phyloP scores from a whole-genome alignment of 1,140 invertebrate genomes.

The Stegodyphus dumicola region DNA sequence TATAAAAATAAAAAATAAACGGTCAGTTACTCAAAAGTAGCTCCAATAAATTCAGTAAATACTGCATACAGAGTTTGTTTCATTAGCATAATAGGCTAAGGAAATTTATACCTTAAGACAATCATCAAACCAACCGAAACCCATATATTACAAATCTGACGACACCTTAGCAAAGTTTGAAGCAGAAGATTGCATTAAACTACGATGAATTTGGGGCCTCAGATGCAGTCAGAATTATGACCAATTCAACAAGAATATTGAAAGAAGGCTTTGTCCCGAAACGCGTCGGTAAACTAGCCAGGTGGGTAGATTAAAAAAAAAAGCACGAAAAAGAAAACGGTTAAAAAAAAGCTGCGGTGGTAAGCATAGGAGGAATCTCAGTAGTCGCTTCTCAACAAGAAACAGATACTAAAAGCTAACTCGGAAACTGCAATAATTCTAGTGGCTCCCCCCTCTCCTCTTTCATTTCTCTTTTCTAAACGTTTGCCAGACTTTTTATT shows the following conservation, averaged over 20 bases:
- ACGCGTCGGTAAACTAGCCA: not conserved
- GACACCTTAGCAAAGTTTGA: no score
- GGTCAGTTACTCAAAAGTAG: no score
- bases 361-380: not conserved
- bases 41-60: no score
- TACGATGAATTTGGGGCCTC: not conserved
- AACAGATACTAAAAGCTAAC: not conserved
- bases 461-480: not conserved
- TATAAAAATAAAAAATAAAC: no score
- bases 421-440: not conserved
- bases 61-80: no score
- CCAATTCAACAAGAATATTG: not conserved
- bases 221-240: not conserved
- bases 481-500: not conserved
- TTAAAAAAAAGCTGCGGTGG: not conserved
- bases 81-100: no score
- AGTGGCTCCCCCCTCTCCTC: not conserved
- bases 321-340: not conserved
- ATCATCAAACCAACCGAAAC: no score
- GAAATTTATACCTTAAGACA: no score
- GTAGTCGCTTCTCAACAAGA: not conserved
- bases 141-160: no score
- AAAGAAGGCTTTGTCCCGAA: not conserved
- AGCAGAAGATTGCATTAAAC: no score
- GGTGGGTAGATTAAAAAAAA: slow-evolving; percentile 3